Percentiles rank a stretch among this genome's conserved stretches.
phyloP scores from a whole-genome alignment of 2,888 invertebrate species.

The Drosophila colorata region DNA sequence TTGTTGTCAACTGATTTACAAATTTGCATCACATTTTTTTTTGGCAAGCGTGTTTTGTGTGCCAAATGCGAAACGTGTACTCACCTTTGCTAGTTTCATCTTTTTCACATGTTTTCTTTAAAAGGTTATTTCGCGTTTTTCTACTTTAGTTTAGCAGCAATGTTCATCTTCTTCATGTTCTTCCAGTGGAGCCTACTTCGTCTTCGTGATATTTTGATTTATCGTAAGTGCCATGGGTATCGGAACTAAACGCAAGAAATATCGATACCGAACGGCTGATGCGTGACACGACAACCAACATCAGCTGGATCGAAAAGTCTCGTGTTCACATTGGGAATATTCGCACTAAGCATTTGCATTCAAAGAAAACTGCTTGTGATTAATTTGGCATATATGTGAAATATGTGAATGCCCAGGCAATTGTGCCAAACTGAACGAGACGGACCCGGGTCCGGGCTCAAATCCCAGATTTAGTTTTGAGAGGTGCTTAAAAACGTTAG shows the following conservation, averaged over 20 bases:
- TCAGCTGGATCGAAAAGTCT: constrained; percentile 37
- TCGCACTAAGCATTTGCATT: not conserved
- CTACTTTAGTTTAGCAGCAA: constrained; percentile 47
- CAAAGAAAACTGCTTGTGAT: not conserved
- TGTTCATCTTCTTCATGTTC: constrained; percentile 47
- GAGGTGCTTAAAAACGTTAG: no score
- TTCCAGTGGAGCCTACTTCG: constrained; percentile 52
- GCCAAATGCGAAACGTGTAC: constrained; percentile 19
- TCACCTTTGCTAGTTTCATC: constrained; percentile 78
- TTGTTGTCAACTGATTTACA: constrained; percentile 60
- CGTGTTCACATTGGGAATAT: not conserved
- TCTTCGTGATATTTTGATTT: constrained; percentile 44
- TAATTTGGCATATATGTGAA: not conserved
- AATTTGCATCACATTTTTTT: constrained; percentile 42
- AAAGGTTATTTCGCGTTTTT: constrained; percentile 58
- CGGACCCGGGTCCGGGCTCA: no score
- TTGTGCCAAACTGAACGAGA: no score
- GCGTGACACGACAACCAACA: constrained; percentile 22
- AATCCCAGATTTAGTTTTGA: no score
- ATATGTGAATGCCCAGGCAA: no score
- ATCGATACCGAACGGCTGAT: constrained; percentile 36
- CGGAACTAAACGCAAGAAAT: constrained; percentile 17
- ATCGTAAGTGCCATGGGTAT: constrained; percentile 35
- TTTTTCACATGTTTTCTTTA: constrained; percentile 71
- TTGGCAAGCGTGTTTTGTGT: constrained; percentile 7